Conservation (phyloP, 2,888 invertebrate genomes). For the Eurois occulta region DNA sequence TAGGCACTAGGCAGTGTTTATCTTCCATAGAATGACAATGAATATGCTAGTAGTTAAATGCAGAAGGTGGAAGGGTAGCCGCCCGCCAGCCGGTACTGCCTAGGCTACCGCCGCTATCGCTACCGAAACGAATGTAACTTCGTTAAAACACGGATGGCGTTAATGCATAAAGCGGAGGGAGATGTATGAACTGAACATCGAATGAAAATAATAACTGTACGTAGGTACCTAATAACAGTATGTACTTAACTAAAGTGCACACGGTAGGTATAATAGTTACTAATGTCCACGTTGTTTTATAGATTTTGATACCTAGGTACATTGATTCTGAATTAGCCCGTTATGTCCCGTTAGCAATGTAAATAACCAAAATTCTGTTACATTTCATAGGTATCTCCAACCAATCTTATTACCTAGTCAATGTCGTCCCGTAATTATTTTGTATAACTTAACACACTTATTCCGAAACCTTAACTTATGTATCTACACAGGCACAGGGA, state of each 20-base stretch:
- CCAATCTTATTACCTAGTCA: not conserved
- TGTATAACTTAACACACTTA: not conserved
- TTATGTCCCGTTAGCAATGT: not conserved
- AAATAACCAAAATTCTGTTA: not conserved
- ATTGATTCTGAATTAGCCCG: not conserved
- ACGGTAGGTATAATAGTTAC: not conserved
- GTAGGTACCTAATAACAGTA: not conserved
- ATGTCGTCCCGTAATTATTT: not conserved
- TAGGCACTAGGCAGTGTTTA: not conserved
- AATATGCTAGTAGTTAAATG: too few relatives aligned
- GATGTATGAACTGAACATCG: not conserved
- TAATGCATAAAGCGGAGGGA: not conserved
- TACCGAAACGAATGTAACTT: constrained; percentile 4
- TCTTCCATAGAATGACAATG: not conserved
- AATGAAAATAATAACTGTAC: not conserved
- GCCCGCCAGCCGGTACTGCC: not conserved
- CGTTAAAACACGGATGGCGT: not conserved
- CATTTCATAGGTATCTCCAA: not conserved
- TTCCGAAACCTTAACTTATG: not conserved
- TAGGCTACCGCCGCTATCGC: not conserved
- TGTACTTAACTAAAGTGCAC: not conserved
- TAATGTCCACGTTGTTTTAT: not conserved
- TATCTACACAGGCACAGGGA: not conserved
- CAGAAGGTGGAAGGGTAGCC: not conserved
- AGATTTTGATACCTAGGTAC: not conserved